Evolutionary conservation across 2,797 vertebrate genomes (phyloP).

Genomic region (Harpagifer antarcticus): DNA sequence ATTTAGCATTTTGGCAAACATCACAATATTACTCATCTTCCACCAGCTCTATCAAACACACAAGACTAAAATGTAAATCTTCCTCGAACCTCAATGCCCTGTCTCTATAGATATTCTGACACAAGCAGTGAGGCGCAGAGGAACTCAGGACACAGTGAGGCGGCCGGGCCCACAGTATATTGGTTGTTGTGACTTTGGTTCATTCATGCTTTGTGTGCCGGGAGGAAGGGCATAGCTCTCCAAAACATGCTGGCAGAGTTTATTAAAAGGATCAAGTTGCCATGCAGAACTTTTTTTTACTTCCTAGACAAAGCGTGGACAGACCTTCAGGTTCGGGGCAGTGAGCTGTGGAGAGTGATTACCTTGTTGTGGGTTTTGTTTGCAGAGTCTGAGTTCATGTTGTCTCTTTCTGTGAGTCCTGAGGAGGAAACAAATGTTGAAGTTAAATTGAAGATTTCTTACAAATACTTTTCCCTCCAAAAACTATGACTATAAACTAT

Average conservation of each 20-base stretch:
- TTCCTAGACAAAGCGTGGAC: constrained; percentile 3
- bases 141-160: constrained; percentile 4
- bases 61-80: not conserved
- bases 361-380: constrained; percentile 93
- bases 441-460: not conserved
- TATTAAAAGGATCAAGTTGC: constrained; percentile 17
- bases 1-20: not conserved
- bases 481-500: not conserved
- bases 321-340: not conserved
- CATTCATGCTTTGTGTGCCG: constrained; percentile 25
- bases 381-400: constrained; percentile 89
- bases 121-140: not conserved
- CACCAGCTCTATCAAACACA: not conserved
- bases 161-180: not conserved
- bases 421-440: constrained; percentile 51
- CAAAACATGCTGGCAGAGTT: constrained; percentile 18
- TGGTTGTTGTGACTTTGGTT: constrained; percentile 15
- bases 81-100: not conserved
- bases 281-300: not conserved
- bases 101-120: not conserved
- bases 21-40: not conserved
- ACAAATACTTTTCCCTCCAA: not conserved
- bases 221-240: constrained; percentile 15
- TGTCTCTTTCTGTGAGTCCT: constrained; percentile 97
- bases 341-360: constrained; percentile 52